Evolutionary conservation across 2,113 vertebrate genomes (phyloP), one percentile per base, ranked within the genome.

Genomic region (Chaetodon trifascialis): DNA sequence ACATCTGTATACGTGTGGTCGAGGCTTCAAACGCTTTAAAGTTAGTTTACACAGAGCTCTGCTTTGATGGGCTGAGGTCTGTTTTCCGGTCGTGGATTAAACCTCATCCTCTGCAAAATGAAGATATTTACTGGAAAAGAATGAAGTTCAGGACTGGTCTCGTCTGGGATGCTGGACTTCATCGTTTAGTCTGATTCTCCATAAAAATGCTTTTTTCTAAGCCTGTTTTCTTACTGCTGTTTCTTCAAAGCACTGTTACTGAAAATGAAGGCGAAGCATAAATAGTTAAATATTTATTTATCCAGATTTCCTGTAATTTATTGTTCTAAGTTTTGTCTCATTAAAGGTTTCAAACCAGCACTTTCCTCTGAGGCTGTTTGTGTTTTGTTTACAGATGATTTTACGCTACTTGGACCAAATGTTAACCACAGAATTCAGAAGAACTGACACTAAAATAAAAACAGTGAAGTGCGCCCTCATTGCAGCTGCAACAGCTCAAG

Each of bases 301-400:
- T 89, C 74, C 66, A 81, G 34, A 79, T 87, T 87, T 87, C 72
- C 83, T 89, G 84, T 94, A 91, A 94, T 91, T 93, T 93, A 92
- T 94, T 91, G 56, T 84, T 86, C 84, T 11, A n/a, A 49, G 63
- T 77, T 84, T 86, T 88, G 79, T 87, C 78, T 80, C 73, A 92
- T 79, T 93, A 93, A 94, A 94, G 67, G 58, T 88, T 86, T 91
- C 40, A 86, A 88, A 84, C 8, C 25, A 85, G 40, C 10, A 64
- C 19, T 60, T 3, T 8, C 3, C 5, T 68, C 4, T 19, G 30
- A 51, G 4, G 12, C 10, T 5, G 25, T 5, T 16, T 4, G 4
- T 40, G 47, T 34, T 70, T 69, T 4, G 5, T 51, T 21, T 42
- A 42, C 9, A 4, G 40, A 42, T 42, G 40, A 42, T 42, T 42